Conservation (phyloP, 2,888 invertebrate species). For the Zelleria hepariella region DNA sequence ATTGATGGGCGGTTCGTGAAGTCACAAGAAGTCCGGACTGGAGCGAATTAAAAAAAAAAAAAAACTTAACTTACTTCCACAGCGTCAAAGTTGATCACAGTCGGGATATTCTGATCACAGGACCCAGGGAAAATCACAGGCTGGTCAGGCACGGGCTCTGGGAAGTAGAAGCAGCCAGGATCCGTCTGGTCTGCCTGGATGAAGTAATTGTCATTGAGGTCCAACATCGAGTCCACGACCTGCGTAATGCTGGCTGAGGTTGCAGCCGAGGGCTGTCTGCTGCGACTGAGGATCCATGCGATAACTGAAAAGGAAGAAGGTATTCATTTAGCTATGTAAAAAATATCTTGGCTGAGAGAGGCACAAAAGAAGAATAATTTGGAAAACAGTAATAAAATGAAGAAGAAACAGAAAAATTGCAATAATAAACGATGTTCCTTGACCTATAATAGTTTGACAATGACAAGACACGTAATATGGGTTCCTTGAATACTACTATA, state of each 20-base stretch:
- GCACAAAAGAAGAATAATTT: no score
- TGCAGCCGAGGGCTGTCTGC: slow-evolving; percentile 26
- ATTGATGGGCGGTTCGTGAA: no score
- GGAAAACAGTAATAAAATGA: no score
- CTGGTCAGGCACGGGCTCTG: slow-evolving; percentile 13
- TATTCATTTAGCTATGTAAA: no score
- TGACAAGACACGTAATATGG: no score
- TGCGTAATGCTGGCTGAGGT: slow-evolving; percentile 26
- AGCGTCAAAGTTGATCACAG: slow-evolving; percentile 33
- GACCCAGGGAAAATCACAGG: slow-evolving; percentile 30
- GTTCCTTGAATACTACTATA: background rate
- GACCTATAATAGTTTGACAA: no score
- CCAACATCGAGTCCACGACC: slow-evolving; percentile 27
- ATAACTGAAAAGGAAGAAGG: slow-evolving; percentile 32
- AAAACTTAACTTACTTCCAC: background rate
- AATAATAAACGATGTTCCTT: no score
- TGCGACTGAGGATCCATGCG: slow-evolving; percentile 53
- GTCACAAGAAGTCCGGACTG: no score
- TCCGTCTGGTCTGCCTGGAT: slow-evolving; percentile 33
- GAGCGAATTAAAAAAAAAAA: no score
- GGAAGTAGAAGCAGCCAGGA: slow-evolving; percentile 50
- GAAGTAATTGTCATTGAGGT: slow-evolving; percentile 43
- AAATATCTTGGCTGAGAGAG: no score
- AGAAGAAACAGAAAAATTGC: no score
- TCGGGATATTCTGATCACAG: slow-evolving; percentile 35